These are phyloP conservation scores for Nomada ruficornis DNA, from an alignment of 2,888 invertebrate genomes.

Conservation along the genomic window DNA sequence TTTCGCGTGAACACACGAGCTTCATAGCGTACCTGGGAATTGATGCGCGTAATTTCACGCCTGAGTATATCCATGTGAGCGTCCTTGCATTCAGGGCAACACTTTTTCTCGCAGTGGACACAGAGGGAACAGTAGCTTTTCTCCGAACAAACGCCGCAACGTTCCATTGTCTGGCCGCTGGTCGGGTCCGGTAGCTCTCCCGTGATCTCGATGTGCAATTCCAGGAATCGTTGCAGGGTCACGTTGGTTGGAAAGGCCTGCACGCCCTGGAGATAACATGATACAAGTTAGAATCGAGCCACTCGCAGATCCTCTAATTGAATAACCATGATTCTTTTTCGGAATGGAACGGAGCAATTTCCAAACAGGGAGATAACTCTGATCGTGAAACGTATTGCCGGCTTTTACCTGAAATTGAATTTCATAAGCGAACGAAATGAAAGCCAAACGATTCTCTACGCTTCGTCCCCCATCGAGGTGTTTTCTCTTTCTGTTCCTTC, in stretches of 20 bases:
- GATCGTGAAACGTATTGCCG: background rate
- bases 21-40: slow-evolving; percentile 88
- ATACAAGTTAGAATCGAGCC: slow-evolving; percentile 25
- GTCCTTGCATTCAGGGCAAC: slow-evolving; percentile 98
- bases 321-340: slow-evolving; percentile 22
- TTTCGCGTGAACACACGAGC: background rate
- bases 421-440: background rate
- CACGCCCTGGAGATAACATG: slow-evolving; percentile 84
- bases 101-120: slow-evolving; percentile 98
- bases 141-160: slow-evolving; percentile 96
- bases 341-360: slow-evolving; percentile 23
- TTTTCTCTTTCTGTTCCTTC: background rate
- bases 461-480: background rate
- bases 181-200: slow-evolving; percentile 96
- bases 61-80: slow-evolving; percentile 98
- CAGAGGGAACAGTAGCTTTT: slow-evolving; percentile 95
- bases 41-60: slow-evolving; percentile 94
- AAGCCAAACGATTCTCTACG: background rate
- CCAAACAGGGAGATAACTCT: slow-evolving; percentile 6
- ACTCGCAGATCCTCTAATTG: background rate
- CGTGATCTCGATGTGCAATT: slow-evolving; percentile 96
- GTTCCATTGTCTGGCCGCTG: slow-evolving; percentile 96
- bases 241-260: slow-evolving; percentile 97
- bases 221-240: slow-evolving; percentile 96
- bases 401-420: slow-evolving; percentile 41